Conservation (phyloP, 2,797 vertebrate genomes). For the Lacerta viridis region DNA sequence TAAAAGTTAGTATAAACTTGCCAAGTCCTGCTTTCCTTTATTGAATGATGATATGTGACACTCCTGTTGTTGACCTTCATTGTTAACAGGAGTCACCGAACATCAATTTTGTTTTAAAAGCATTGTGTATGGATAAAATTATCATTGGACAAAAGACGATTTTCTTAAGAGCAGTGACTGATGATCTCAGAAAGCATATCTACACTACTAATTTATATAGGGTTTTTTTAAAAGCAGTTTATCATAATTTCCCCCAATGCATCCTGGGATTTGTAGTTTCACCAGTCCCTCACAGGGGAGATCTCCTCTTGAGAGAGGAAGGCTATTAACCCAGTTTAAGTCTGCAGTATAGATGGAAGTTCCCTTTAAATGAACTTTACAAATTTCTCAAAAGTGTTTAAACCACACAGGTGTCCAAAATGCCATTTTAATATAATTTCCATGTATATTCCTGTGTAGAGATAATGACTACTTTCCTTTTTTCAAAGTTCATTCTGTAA, state of each 20-base stretch:
- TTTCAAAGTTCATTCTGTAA: slow-evolving; percentile 42
- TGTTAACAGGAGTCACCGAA: neutral
- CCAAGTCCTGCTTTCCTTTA: slow-evolving; percentile 61
- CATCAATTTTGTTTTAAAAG: neutral
- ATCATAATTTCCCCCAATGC: neutral
- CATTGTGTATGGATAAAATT: slow-evolving; percentile 25
- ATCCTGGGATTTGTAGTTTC: slow-evolving; percentile 32
- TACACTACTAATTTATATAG: neutral
- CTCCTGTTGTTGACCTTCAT: slow-evolving; percentile 58
- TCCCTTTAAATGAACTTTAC: slow-evolving; percentile 38
- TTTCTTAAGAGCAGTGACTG: neutral
- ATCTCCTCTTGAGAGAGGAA: neutral
- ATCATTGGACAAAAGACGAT: neutral
- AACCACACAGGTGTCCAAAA: slow-evolving; percentile 33
- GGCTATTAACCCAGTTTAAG: slow-evolving; percentile 24
- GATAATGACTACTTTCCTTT: slow-evolving; percentile 27
- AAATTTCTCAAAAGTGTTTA: slow-evolving; percentile 47
- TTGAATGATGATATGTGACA: slow-evolving; percentile 46
- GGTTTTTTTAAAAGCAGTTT: neutral
- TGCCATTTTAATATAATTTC: neutral
- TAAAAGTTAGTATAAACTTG: slow-evolving; percentile 64
- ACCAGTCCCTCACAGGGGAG: neutral
- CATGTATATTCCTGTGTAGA: slow-evolving; percentile 44
- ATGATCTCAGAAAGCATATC: neutral
- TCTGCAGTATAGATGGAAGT: neutral